Conservation (phyloP, 2,113 vertebrate species). For the Anolis carolinensis region DNA sequence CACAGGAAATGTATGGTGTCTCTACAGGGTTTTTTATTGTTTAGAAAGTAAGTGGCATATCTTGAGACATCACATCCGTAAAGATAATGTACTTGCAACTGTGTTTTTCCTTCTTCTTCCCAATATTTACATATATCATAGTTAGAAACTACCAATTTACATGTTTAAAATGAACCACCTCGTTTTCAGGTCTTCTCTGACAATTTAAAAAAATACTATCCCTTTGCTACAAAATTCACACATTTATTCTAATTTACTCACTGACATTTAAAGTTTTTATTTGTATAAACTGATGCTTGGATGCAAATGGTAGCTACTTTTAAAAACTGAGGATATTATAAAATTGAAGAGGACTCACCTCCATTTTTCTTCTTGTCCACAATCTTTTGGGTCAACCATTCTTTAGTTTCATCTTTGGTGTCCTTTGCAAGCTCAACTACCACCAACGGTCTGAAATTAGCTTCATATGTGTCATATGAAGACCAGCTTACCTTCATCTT, state of each 20-base stretch:
- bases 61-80: neutral
- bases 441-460: slow-evolving; percentile 85
- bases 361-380: slow-evolving; percentile 84
- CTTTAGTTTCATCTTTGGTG: slow-evolving; percentile 82
- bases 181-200: neutral
- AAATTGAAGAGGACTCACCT: slow-evolving; percentile 73
- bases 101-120: neutral
- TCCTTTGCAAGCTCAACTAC: slow-evolving; percentile 87
- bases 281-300: neutral
- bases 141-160: neutral
- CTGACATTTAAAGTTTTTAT: neutral
- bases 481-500: slow-evolving; percentile 79
- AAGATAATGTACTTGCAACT: neutral
- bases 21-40: no score
- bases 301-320: neutral
- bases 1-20: no score
- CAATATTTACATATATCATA: neutral
- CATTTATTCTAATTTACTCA: neutral
- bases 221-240: neutral
- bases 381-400: slow-evolving; percentile 88
- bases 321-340: neutral
- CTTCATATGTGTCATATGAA: slow-evolving; percentile 66
- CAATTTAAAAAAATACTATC: neutral
- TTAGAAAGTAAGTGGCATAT: neutral
- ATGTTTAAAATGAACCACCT: neutral